Conservation (phyloP, 2,888 invertebrate genomes). For the Dicranocentrus wangi region DNA sequence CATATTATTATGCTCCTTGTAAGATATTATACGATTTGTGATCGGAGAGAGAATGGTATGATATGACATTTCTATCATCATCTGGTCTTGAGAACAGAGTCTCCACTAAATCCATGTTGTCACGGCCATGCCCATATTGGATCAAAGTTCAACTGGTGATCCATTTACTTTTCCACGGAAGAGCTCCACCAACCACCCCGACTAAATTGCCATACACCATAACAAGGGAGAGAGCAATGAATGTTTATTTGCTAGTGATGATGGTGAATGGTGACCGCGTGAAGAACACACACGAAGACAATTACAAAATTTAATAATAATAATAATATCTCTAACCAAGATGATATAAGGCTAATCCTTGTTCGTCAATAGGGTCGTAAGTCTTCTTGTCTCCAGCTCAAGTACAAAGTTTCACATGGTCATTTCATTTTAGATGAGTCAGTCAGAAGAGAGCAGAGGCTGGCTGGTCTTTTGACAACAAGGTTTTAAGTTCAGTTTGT, state of each 20-base stretch:
- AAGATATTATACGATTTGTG: too few relatives aligned
- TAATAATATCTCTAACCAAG: too few relatives aligned
- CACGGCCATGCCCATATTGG: constrained; percentile 58
- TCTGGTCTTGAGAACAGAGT: constrained; percentile 57
- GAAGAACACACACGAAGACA: too few relatives aligned
- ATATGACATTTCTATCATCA: constrained; percentile 52
- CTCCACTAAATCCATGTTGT: constrained; percentile 49
- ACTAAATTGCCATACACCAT: too few relatives aligned
- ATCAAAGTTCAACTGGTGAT: constrained; percentile 60
- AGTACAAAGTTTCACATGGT: constrained; percentile 2
- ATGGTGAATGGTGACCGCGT: not conserved
- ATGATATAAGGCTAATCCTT: not conserved
- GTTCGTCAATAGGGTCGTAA: not conserved
- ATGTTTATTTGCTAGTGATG: not conserved
- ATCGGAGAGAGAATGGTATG: too few relatives aligned
- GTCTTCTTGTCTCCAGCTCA: constrained; percentile 21
- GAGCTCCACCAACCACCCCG: too few relatives aligned
- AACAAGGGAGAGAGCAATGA: too few relatives aligned
- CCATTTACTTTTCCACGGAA: constrained; percentile 31
- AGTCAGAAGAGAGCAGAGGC: not conserved
- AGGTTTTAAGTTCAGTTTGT: not conserved
- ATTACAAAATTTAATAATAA: too few relatives aligned
- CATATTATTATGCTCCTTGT: too few relatives aligned
- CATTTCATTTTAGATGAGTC: constrained; percentile 8
- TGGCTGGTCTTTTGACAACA: not conserved